Percentiles rank a stretch among this genome's conserved stretches.
Conservation (phyloP, 2,113 vertebrate genomes). For the Candoia aspera region DNA sequence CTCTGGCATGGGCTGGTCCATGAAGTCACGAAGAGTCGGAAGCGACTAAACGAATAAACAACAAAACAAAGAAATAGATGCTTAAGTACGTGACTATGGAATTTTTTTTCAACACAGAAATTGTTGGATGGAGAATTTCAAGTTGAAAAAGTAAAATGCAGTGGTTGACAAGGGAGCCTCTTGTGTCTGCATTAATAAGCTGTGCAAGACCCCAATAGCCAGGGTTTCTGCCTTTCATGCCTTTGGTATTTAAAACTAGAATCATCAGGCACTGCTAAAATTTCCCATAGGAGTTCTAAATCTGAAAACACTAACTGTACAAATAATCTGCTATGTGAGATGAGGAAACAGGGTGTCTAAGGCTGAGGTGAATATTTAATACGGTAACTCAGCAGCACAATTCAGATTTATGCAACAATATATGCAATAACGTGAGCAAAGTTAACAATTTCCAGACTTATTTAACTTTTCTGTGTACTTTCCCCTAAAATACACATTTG, state of each 20-base stretch:
- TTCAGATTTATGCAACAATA: not conserved
- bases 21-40: too few relatives aligned
- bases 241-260: not conserved
- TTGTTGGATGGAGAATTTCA: not conserved
- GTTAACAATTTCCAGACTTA: not conserved
- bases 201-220: conserved; percentile 9
- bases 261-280: conserved; percentile 36
- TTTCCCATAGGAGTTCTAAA: conserved; percentile 24
- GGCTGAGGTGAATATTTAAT: not conserved
- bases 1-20: too few relatives aligned
- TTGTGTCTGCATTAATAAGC: not conserved
- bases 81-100: not conserved
- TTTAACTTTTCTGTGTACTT: not conserved
- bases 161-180: not conserved
- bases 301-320: conserved; percentile 38
- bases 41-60: too few relatives aligned
- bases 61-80: conserved; percentile 3
- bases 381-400: not conserved
- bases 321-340: conserved; percentile 4
- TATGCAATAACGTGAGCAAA: not conserved
- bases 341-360: conserved; percentile 24
- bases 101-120: not conserved
- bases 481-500: not conserved
- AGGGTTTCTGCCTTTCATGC: conserved; percentile 1
- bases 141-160: not conserved